Base-by-base conservation (phyloP, 2,888 invertebrate species). In the Hemithea aestivaria region DNA sequence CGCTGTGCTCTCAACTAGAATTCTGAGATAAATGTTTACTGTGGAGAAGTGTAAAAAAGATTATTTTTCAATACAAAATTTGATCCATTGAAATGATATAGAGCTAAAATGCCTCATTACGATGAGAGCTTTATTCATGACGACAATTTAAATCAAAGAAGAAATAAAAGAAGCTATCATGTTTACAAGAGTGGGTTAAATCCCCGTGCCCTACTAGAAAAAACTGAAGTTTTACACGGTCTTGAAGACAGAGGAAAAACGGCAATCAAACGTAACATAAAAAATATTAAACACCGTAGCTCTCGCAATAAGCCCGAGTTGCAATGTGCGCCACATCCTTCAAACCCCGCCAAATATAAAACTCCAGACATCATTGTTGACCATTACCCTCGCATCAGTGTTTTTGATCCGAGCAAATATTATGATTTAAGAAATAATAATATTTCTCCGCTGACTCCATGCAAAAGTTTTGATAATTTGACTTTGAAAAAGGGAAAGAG, bases 111-210 rank as follows among this genome's bases (percentile, higher is more conserved):
- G 87, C 88, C 88, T 47, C 79, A 88, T 62, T 88, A 88, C 68
- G 88, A 88, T 52, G 88, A 88, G 64, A 87, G 78, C 59, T 88
- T 88, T 58, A 82, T 88, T 44, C 62, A 79, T 34, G 82, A 83
- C 45, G 88, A 88, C 52, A 85, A 78, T 61, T 65, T 73, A 37
- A 88, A 88, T 59, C 88, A 87, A 52, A 71, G 82, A 53, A 70
- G 78, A 53, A 87, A 88, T 57, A 88, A 88, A 51, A 73, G 88
- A 32, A 88, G 87, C 55, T 88, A 88, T 58, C 79, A 79, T 36
- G 87, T 88, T 20, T 84, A 84, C 48, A 88, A 87, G 62, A 80
- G 74, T 58, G 87, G 87, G n/a, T 53, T 73, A 33, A 73, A 55
- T 30, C 77, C 85, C 9, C 53, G 77, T 35, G 62, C 53, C 29